phyloP scores from a whole-genome alignment of 2,888 invertebrate genomes.

The Geotrupes spiniger region DNA sequence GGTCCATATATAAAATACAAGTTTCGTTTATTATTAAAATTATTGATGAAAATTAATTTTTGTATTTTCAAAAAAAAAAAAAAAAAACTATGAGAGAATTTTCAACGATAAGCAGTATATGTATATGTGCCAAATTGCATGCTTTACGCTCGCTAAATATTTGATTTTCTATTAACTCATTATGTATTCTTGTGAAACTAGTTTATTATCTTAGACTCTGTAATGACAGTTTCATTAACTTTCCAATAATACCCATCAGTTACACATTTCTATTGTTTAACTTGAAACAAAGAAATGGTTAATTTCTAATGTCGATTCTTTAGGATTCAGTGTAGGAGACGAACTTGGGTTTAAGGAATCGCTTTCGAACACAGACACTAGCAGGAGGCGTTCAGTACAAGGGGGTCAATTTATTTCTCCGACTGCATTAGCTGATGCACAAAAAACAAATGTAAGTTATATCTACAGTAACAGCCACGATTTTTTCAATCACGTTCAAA shows the following conservation, averaged over 20 bases:
- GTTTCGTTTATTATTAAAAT: too few relatives aligned
- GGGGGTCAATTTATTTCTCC: constrained; percentile 39
- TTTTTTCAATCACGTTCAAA: too few relatives aligned
- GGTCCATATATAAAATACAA: too few relatives aligned
- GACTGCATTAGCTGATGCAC: constrained; percentile 35
- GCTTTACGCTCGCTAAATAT: constrained; percentile 12
- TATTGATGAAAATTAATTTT: too few relatives aligned
- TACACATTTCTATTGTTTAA: constrained; percentile 10
- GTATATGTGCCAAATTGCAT: constrained; percentile 11
- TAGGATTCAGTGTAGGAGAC: constrained; percentile 83
- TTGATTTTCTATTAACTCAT: constrained; percentile 12
- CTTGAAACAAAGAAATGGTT: constrained; percentile 2
- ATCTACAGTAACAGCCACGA: too few relatives aligned
- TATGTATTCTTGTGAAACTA: constrained; percentile 5
- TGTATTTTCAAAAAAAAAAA: too few relatives aligned
- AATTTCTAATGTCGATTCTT: neutral
- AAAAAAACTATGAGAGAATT: too few relatives aligned
- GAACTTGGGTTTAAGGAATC: constrained; percentile 84
- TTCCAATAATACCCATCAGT: constrained; percentile 8
- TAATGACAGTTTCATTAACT: constrained; percentile 14
- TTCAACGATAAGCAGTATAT: too few relatives aligned
- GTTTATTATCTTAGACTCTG: constrained; percentile 5
- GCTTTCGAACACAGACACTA: constrained; percentile 72
- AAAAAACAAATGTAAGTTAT: constrained; percentile 18
- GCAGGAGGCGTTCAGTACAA: constrained; percentile 56